Conservation (phyloP, 2,113 vertebrate species). For the Accipiter virgatus region DNA sequence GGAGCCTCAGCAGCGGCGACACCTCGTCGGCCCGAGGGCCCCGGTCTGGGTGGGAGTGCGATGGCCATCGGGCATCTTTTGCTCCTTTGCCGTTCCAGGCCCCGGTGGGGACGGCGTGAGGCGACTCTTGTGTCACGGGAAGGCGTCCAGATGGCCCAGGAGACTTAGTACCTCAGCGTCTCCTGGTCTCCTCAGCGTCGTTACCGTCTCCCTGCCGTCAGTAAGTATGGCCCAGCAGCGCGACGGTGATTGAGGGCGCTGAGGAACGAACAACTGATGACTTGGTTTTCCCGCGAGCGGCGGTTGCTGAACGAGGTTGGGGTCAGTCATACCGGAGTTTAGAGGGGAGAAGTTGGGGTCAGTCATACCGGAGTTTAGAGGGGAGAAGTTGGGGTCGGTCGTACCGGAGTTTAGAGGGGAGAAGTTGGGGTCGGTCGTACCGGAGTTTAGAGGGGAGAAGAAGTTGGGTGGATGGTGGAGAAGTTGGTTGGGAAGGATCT, state of each 20-base stretch:
- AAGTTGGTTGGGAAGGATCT: not conserved
- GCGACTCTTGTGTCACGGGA: not conserved
- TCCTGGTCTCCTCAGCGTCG: not conserved
- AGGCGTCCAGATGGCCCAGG: not conserved
- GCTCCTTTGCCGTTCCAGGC: not conserved
- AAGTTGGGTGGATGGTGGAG: not conserved
- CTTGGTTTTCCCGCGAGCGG: not conserved
- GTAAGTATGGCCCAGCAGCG: not conserved
- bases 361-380: not conserved
- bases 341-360: not conserved
- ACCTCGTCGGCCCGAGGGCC: fast-evolving
- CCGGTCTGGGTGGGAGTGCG: fast-evolving
- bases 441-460: not conserved
- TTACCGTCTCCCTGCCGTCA: not conserved
- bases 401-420: not conserved
- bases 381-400: not conserved
- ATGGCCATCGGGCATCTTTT: fast-evolving
- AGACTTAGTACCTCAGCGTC: not conserved
- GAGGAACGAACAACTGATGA: fast-evolving
- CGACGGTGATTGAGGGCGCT: fast-evolving
- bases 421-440: not conserved
- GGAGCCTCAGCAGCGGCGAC: fast-evolving
- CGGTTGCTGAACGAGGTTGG: fast-evolving
- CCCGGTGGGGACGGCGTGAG: fast-evolving
- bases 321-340: fast-evolving